phyloP scores from a whole-genome alignment of 2,888 invertebrate genomes.

The Troilus luridus region DNA sequence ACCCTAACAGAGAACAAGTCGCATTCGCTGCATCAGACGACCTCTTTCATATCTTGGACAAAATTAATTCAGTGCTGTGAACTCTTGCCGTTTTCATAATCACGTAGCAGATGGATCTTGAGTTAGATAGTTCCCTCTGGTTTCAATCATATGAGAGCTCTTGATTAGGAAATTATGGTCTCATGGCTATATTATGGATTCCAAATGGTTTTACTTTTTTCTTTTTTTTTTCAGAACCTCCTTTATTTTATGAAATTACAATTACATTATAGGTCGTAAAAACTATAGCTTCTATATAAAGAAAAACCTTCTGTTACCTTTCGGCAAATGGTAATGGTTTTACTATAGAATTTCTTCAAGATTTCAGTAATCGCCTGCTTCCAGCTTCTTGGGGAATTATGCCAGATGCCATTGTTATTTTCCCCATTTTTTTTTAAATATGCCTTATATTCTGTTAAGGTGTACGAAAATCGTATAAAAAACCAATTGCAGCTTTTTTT shows the following conservation, averaged over 20 bases:
- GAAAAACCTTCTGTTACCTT: too few relatives aligned
- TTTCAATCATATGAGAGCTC: neutral
- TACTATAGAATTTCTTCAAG: too few relatives aligned
- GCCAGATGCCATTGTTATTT: neutral
- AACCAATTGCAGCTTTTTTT: too few relatives aligned
- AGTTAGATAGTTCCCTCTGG: conserved; percentile 1
- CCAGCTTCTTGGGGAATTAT: neutral
- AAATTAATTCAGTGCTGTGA: neutral
- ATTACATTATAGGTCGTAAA: too few relatives aligned
- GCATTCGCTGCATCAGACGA: neutral
- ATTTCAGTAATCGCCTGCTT: neutral
- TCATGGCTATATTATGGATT: neutral
- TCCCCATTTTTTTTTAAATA: neutral
- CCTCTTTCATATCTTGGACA: neutral
- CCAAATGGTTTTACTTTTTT: neutral
- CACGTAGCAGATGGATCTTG: conserved; percentile 7
- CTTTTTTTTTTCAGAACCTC: too few relatives aligned
- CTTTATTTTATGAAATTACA: too few relatives aligned
- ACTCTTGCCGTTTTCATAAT: conserved; percentile 36
- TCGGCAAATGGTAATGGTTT: too few relatives aligned
- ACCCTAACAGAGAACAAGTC: neutral
- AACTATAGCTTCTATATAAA: too few relatives aligned
- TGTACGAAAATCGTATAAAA: too few relatives aligned
- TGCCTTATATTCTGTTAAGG: too few relatives aligned
- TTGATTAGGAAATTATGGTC: neutral